Evolutionary conservation across 2,113 vertebrate genomes (phyloP).

Genomic region (Trichomycterus rosablanca): DNA sequence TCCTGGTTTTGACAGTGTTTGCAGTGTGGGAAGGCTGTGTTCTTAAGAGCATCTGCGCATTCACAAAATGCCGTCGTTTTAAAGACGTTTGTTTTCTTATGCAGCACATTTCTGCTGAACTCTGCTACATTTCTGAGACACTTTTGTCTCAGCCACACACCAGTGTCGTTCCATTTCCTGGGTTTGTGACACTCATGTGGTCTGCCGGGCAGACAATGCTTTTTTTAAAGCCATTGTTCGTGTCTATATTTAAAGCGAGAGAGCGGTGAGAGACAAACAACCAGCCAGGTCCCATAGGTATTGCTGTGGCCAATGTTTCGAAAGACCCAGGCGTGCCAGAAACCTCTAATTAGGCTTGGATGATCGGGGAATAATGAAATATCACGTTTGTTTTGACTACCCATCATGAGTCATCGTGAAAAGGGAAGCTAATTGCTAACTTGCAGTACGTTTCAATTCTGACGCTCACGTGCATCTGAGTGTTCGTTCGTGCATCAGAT

Average conservation of each 20-base stretch:
- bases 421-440: constrained; percentile 17
- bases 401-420: constrained; percentile 27
- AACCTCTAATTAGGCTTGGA: constrained; percentile 49
- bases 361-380: constrained; percentile 45
- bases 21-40: too few relatives aligned
- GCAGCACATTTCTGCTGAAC: constrained; percentile 40
- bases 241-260: constrained; percentile 52
- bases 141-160: constrained; percentile 45
- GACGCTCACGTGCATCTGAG: too few relatives aligned
- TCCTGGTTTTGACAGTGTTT: too few relatives aligned
- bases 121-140: constrained; percentile 36
- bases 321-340: constrained; percentile 33
- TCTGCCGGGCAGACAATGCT: constrained; percentile 51
- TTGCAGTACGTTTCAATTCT: too few relatives aligned
- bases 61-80: too few relatives aligned
- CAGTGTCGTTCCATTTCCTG: constrained; percentile 46
- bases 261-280: constrained; percentile 51
- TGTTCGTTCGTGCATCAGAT: too few relatives aligned
- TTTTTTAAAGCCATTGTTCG: constrained; percentile 51
- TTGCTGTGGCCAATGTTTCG: constrained; percentile 40
- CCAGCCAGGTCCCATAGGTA: constrained; percentile 50
- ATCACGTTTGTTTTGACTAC: constrained; percentile 47
- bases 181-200: constrained; percentile 49
- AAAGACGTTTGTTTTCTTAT: too few relatives aligned
- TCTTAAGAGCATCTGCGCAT: too few relatives aligned